Conservation (phyloP, 1,140 invertebrate genomes). For the Drosophila quadrilineata region DNA sequence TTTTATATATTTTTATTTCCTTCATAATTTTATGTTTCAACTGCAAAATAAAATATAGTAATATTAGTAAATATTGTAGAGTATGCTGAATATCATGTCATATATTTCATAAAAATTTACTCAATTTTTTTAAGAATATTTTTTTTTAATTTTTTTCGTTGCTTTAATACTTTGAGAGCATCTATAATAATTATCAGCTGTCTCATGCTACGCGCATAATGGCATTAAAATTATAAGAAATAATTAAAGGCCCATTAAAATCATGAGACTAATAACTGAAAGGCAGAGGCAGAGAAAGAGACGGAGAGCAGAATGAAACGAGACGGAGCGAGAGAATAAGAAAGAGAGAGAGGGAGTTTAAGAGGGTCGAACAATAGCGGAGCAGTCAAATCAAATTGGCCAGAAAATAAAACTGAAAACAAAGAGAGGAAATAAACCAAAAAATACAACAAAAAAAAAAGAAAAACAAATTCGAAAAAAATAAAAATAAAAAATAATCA, state of each 20-base stretch:
- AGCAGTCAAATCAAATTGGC: conserved; percentile 77
- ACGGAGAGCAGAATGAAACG: too few species aligned
- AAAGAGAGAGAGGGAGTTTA: background rate
- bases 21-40: too few species aligned
- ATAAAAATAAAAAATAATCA: conserved; percentile 70
- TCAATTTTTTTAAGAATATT: too few species aligned
- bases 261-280: conserved; percentile 48
- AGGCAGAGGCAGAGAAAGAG: conserved; percentile 10
- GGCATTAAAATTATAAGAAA: conserved; percentile 51
- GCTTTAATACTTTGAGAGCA: background rate
- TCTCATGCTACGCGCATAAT: conserved; percentile 16
- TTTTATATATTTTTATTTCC: too few species aligned
- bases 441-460: conserved; percentile 70
- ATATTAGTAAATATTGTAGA: too few species aligned
- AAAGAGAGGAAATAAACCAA: too few species aligned
- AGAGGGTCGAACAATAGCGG: conserved; percentile 59
- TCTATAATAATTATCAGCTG: conserved; percentile 18
- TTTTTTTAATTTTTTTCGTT: too few species aligned
- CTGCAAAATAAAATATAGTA: too few species aligned
- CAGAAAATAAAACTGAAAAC: conserved; percentile 60
- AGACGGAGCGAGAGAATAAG: background rate
- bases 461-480: conserved; percentile 32
- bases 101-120: background rate
- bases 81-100: too few species aligned
- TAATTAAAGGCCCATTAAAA: conserved; percentile 72